These are phyloP conservation scores for Laticauda laticaudata DNA, from an alignment of 2,113 vertebrate genomes.

Conservation along the genomic window DNA sequence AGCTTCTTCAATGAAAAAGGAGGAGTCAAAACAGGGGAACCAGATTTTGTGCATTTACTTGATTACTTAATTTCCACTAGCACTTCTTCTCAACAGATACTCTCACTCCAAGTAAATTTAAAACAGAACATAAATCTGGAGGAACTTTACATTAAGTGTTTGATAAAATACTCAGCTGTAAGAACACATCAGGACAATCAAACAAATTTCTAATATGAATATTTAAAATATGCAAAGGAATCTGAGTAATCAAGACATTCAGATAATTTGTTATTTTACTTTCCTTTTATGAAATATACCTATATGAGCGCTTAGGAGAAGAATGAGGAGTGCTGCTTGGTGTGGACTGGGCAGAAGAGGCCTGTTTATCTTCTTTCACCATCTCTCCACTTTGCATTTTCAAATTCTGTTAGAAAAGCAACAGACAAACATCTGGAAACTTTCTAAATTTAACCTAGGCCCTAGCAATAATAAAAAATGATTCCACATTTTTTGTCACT, in stretches of 20 bases:
- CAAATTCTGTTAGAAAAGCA: slow-evolving; percentile 77
- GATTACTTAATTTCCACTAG: background rate
- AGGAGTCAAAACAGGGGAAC: background rate
- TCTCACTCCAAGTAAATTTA: background rate
- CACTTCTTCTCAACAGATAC: background rate
- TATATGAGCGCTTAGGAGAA: slow-evolving; percentile 83
- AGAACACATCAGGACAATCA: too few species aligned
- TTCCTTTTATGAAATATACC: slow-evolving; percentile 65
- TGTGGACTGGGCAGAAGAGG: slow-evolving; percentile 84
- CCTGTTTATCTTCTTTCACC: slow-evolving; percentile 83
- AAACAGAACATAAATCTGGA: background rate
- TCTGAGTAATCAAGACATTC: background rate
- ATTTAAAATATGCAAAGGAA: background rate
- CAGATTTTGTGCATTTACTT: background rate
- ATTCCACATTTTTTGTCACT: background rate
- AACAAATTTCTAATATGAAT: background rate
- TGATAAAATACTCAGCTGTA: background rate
- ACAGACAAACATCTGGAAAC: slow-evolving; percentile 24
- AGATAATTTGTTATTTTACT: background rate
- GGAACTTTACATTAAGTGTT: background rate
- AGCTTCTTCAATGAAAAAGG: slow-evolving; percentile 70
- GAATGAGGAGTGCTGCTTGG: slow-evolving; percentile 82
- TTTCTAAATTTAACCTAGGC: slow-evolving; percentile 14
- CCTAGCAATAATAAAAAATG: background rate
- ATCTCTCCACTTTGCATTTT: slow-evolving; percentile 86